These are phyloP conservation scores for Prochilodus magdalenae DNA, from an alignment of 2,113 vertebrate genomes.

Conservation along the genomic window DNA sequence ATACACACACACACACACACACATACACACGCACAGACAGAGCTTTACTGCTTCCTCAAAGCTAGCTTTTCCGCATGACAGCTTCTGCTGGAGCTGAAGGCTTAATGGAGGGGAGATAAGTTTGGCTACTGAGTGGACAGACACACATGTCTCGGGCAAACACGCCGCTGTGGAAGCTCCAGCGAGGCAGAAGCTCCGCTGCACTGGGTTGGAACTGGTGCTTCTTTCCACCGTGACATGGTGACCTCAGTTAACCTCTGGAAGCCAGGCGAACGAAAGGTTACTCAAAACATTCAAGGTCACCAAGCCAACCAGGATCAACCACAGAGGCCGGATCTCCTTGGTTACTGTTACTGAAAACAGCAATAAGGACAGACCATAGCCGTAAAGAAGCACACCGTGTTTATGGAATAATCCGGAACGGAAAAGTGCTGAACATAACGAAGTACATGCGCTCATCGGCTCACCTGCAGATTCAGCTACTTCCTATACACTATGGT, in stretches of 20 bases:
- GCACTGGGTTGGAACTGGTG: constrained; percentile 2
- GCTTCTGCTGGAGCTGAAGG: constrained; percentile 65
- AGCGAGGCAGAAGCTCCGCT: constrained; percentile 57
- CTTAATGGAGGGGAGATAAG: constrained; percentile 75
- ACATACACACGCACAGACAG: constrained; percentile 26
- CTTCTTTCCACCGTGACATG: not conserved
- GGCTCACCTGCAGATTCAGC: too few species aligned
- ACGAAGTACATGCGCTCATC: too few species aligned
- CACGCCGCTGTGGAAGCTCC: constrained; percentile 56
- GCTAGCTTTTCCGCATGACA: constrained; percentile 71
- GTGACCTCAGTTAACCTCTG: constrained; percentile 13
- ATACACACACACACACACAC: constrained; percentile 32
- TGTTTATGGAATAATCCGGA: not conserved
- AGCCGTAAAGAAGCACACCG: not conserved
- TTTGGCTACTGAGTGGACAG: constrained; percentile 67
- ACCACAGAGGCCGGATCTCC: not conserved
- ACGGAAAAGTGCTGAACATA: too few species aligned
- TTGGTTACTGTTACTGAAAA: not conserved
- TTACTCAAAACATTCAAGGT: not conserved
- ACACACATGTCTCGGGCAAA: constrained; percentile 48
- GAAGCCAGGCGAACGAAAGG: not conserved
- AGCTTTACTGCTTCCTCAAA: constrained; percentile 41
- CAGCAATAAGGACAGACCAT: not conserved
- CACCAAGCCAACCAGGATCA: not conserved
- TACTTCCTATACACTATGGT: too few species aligned